These are phyloP conservation scores for Umimayanthus chanpuru DNA, from an alignment of 92 coral and sea anemone species.

Conservation along the genomic window DNA sequence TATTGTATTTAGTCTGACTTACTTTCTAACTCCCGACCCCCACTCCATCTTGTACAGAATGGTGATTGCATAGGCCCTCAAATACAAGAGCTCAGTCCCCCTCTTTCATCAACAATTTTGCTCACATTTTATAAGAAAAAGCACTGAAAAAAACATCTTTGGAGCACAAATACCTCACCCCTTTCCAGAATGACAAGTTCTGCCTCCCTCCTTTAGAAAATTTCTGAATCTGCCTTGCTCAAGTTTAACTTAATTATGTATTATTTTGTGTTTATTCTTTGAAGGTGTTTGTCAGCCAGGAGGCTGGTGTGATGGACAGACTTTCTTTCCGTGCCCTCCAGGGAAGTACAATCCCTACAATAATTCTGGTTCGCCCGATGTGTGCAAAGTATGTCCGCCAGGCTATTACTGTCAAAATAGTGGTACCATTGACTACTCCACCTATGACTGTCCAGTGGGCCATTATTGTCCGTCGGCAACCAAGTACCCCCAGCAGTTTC, in stretches of 20 bases:
- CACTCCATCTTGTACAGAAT: too few species aligned
- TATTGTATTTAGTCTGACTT: too few species aligned
- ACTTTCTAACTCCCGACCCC: too few species aligned
- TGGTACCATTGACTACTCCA: slow-evolving; percentile 74
- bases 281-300: slow-evolving; percentile 87
- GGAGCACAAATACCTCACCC: too few species aligned
- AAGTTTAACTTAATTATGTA: not conserved
- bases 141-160: too few species aligned
- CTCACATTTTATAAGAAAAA: too few species aligned
- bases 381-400: slow-evolving; percentile 82
- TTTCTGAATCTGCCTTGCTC: not conserved
- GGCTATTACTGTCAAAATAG: slow-evolving; percentile 86
- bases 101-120: too few species aligned
- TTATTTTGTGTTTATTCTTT: slow-evolving; percentile 23
- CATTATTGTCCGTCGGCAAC: slow-evolving; percentile 96
- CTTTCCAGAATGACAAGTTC: too few species aligned
- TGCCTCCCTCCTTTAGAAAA: too few species aligned
- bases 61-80: too few species aligned
- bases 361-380: slow-evolving; percentile 72
- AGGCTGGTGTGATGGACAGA: slow-evolving; percentile 97
- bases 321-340: slow-evolving; percentile 83
- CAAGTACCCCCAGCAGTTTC: slow-evolving; percentile 85
- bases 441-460: slow-evolving; percentile 78
- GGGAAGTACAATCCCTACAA: slow-evolving; percentile 86
- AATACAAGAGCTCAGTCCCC: too few species aligned